A percentile compares a stretch with the other conserved stretches of the same genome.
Evolutionary conservation across 2,113 vertebrate species (phyloP).

Genomic region (Pristiophorus japonicus): DNA sequence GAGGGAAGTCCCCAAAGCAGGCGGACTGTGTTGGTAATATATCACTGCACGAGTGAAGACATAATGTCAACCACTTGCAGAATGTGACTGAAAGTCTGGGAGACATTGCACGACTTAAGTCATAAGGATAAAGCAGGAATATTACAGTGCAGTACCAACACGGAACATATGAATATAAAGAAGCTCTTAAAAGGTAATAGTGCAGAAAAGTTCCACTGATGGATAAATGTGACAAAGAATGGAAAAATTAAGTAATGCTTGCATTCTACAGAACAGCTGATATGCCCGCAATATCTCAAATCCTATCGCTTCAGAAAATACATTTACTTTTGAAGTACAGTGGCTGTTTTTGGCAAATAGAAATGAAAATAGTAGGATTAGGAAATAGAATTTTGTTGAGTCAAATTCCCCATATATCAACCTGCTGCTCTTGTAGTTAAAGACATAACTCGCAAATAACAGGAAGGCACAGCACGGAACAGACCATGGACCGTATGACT

Average conservation of each 20-base stretch:
- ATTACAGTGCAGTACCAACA: background rate
- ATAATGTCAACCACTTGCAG: background rate
- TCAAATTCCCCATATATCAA: background rate
- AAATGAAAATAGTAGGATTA: background rate
- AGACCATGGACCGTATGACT: background rate
- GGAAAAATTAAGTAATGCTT: background rate
- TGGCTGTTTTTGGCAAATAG: background rate
- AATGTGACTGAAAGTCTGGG: background rate
- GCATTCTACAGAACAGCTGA: background rate
- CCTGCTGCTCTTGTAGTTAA: background rate
- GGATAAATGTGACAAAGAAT: background rate
- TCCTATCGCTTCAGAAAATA: background rate
- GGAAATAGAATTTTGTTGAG: background rate
- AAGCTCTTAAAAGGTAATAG: background rate
- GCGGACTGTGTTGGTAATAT: background rate
- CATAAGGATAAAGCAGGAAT: background rate
- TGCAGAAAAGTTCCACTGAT: background rate
- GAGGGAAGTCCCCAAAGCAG: background rate
- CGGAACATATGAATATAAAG: background rate
- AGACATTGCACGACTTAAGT: background rate
- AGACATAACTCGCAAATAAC: background rate
- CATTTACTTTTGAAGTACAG: background rate
- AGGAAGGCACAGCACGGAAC: background rate
- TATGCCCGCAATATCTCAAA: background rate
- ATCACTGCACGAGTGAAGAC: background rate